Base-by-base conservation (phyloP, 64 coral and sea anemone species). In the Porites lutea region DNA sequence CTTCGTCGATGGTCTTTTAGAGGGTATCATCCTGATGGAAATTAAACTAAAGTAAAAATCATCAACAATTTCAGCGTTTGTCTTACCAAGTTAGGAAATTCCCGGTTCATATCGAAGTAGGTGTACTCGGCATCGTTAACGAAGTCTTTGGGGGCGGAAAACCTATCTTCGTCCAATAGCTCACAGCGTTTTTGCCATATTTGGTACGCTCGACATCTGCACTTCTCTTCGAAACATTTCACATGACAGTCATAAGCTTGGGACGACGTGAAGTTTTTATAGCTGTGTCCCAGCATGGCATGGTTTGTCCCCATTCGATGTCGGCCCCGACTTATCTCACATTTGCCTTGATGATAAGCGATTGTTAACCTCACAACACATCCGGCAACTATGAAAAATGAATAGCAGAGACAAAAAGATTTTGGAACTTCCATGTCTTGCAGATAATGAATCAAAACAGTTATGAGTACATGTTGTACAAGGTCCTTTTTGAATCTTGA, bases 121-220 rank as follows among this genome's bases (percentile, higher is more conserved):
- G 18, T 37, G 48, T 92, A 92, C 4, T 62, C 64, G 45, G 20
- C 16, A 9, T 49, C 19, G 5, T 48, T 13, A 10, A 78, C 37
- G 18, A 86, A 59, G 12, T 55, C 74, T 13, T 19, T 18, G 16
- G 72, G 82, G 54, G 72, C 62, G 48, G 71, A 62, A 14, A 77
- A 64, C 64, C 73, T 92, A 59, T 92, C 71, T 47, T 86, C 90
- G 27, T 87, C 48, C 18, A 92, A 27, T 16, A 92, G 18, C 72
- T 92, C 90, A 67, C 90, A 92, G 43, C 72, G 82, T 37, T 61
- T 23, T 8, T 48, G 71, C 51, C 6, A 67, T 71, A 92, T 71
- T 54, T 92, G 90, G 13, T 63, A 92, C 7, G 82, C 77, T 62
- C 18, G 75, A 21, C 90, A 92, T 11, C 37, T 14, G 14, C 90